Evolutionary conservation across 2,113 vertebrate genomes (phyloP).

Genomic region (Bos javanicus): DNA sequence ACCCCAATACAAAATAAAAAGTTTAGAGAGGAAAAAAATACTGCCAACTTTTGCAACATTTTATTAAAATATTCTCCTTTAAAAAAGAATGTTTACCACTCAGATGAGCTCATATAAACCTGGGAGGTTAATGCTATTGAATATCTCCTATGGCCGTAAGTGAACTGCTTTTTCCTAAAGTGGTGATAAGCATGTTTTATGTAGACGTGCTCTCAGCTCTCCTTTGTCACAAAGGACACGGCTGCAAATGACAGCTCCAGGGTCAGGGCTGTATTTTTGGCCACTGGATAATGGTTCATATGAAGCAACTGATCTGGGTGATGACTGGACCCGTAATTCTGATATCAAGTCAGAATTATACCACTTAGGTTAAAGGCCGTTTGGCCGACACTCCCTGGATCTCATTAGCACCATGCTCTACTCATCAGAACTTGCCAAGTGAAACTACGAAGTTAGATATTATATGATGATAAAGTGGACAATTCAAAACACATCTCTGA

Average conservation of each 20-base stretch:
- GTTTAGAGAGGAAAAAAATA: background rate
- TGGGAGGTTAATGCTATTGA: conserved; percentile 3
- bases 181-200: background rate
- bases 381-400: background rate
- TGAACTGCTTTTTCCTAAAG: conserved; percentile 6
- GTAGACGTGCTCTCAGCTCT: background rate
- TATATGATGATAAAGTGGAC: background rate
- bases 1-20: background rate
- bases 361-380: background rate
- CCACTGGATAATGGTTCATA: background rate
- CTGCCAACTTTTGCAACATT: background rate
- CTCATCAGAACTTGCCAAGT: background rate
- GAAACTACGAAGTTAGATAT: background rate
- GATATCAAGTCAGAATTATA: conserved; percentile 5
- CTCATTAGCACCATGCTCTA: background rate
- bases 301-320: background rate
- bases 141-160: background rate
- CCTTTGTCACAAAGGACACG: conserved; percentile 1
- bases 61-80: conserved; percentile 15
- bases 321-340: background rate
- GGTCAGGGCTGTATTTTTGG: background rate
- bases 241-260: background rate
- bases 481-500: background rate
- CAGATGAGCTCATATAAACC: background rate
- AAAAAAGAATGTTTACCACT: conserved; percentile 11